Base-by-base conservation (phyloP, 2,888 invertebrate genomes). In the Ormyrus nitidulus region DNA sequence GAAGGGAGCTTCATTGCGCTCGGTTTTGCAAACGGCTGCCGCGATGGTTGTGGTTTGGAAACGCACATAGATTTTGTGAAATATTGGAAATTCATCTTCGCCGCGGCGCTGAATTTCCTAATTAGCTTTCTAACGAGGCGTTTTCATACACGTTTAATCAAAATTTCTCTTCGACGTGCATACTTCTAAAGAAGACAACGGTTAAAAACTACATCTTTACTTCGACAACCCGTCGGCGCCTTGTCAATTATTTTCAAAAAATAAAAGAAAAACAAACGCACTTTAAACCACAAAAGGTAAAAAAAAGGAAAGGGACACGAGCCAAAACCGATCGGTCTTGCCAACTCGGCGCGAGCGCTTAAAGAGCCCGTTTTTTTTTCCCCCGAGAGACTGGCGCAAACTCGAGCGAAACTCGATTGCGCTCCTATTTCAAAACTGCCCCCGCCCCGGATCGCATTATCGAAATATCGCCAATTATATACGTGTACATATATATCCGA, bases 391-490 rank as follows among this genome's bases (percentile, higher is more conserved):
- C 56, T 10, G 34, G 34, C 34, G 34, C 34, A 34, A 34, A 34
- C 44, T n/a, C 68, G 53, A n/a, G 51, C 64, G 49, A 13, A 49
- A 59, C 49, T 19, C 44, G 13, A 65, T 56, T 56, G n/a, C 49
- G 46, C 13, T 56, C 56, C 1, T n/a, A 48, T 65, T 64, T 53
- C 64, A 73, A 48, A 34, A 74, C 46, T 13, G 62, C 13, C 65
- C 65, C 58, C 46, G 51, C 13, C 51, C 48, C 34, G 34, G 34
- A 34, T 34, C 34, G 49, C 0, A 59, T 75, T 75, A 75, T 75
- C 75, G 59, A 75, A 75, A 75, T 68, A 65, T 70, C 13, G 44
- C 56, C 44, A 68, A 53, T 66, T 59, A 68, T 10, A 68, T 19
- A 19, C 19, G 34, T 34, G 34, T 34, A 34, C 2, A 34, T 2